Conservation (phyloP, 2,797 vertebrate genomes). For the Scomberomorus guttatus region DNA sequence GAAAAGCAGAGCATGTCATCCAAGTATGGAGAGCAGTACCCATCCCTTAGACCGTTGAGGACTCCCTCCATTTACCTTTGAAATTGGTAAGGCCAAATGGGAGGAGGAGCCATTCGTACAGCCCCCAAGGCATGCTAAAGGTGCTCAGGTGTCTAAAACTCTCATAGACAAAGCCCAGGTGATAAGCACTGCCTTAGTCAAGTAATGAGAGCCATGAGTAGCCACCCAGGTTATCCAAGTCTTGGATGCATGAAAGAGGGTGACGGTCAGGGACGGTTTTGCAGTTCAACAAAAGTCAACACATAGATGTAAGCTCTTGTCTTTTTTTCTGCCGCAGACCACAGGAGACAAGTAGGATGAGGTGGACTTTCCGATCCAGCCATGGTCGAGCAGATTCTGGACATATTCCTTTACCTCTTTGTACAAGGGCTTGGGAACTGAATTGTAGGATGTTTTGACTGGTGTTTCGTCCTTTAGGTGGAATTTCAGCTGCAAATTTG, state of each 20-base stretch:
- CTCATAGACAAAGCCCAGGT: constrained; percentile 5
- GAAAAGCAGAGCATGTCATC: constrained; percentile 18
- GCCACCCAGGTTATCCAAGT: not conserved
- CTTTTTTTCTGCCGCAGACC: constrained; percentile 29
- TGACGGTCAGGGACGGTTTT: not conserved
- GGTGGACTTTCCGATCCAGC: constrained; percentile 30
- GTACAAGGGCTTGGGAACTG: constrained; percentile 36
- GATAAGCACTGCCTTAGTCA: constrained; percentile 12
- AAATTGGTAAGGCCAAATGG: constrained; percentile 25
- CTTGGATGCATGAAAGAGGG: not conserved
- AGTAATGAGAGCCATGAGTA: constrained; percentile 7
- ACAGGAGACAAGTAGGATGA: constrained; percentile 13
- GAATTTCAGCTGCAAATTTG: not conserved
- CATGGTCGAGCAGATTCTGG: not conserved
- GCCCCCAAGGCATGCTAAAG: constrained; percentile 12
- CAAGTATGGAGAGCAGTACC: constrained; percentile 2
- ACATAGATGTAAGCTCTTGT: not conserved
- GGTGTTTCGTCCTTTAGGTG: constrained; percentile 5
- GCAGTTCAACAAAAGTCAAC: constrained; percentile 2
- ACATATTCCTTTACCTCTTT: constrained; percentile 32
- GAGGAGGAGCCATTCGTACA: constrained; percentile 9
- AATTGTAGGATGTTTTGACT: constrained; percentile 16
- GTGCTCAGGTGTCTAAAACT: not conserved
- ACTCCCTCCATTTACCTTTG: constrained; percentile 20
- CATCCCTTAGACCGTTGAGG: not conserved